Evolutionary conservation across 2,113 vertebrate species (phyloP).

Genomic region (Halichoerus grypus): DNA sequence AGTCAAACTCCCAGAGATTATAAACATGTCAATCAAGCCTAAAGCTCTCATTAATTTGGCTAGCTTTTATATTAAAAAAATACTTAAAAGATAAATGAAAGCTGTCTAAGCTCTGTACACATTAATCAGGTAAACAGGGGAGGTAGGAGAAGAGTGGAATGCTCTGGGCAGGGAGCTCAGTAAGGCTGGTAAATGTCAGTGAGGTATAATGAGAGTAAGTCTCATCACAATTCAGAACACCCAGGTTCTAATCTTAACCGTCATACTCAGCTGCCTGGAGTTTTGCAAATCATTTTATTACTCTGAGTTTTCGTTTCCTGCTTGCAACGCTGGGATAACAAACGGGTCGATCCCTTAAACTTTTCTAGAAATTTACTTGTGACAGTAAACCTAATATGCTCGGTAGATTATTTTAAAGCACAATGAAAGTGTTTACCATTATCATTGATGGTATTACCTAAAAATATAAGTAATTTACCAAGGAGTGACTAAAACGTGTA

Average conservation of each 20-base stretch:
- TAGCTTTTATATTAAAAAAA: not conserved
- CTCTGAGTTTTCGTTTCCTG: not conserved
- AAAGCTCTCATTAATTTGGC: not conserved
- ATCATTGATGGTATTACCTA: not conserved
- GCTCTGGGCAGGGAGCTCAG: no score
- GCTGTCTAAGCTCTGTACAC: not conserved
- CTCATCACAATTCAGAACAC: not conserved
- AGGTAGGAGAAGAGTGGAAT: not conserved
- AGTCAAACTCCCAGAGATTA: not conserved
- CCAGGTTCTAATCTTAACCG: not conserved
- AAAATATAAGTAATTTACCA: not conserved
- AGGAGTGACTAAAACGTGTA: not conserved
- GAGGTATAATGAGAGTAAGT: not conserved
- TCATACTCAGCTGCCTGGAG: not conserved
- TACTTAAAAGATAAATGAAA: not conserved
- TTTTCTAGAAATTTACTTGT: not conserved
- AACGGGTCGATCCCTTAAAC: not conserved
- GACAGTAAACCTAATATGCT: not conserved
- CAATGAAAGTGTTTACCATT: not conserved
- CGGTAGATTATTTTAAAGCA: not conserved
- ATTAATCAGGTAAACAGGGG: not conserved
- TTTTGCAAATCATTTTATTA: not conserved
- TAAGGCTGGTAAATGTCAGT: not conserved
- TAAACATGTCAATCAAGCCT: not conserved
- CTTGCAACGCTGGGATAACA: not conserved